A percentile compares a stretch with the other conserved stretches of the same genome.
Evolutionary conservation across 2,797 vertebrate genomes (phyloP).

Genomic region (Scomberomorus guttatus): DNA sequence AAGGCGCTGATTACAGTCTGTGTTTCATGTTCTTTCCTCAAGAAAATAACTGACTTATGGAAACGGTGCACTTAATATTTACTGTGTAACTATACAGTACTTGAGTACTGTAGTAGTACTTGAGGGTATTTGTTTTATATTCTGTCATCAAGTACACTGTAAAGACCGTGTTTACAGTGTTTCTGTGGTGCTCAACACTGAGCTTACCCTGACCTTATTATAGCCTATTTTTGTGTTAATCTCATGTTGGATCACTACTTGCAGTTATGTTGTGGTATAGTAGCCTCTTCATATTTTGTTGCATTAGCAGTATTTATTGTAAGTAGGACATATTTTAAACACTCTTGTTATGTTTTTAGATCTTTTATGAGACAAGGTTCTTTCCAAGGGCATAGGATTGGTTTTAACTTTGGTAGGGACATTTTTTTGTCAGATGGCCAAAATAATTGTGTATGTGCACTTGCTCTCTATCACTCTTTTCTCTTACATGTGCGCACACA

Average conservation of each 20-base stretch:
- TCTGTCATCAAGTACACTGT: neutral
- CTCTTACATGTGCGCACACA: no score
- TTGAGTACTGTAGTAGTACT: constrained; percentile 30
- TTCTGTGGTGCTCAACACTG: constrained; percentile 8
- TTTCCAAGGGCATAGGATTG: no score
- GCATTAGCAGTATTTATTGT: neutral
- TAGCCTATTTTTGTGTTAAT: constrained; percentile 13
- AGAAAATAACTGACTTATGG: constrained; percentile 13
- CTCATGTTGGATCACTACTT: constrained; percentile 1
- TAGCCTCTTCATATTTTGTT: neutral
- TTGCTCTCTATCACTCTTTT: no score
- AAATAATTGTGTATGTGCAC: no score
- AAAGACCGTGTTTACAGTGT: neutral
- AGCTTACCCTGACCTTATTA: constrained; percentile 42
- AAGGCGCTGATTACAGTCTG: constrained; percentile 13
- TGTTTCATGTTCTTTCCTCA: neutral
- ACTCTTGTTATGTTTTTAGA: neutral
- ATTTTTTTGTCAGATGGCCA: no score
- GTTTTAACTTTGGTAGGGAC: no score
- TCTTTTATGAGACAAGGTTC: no score
- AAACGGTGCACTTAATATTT: constrained; percentile 18
- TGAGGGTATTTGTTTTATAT: constrained; percentile 35
- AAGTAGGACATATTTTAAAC: neutral
- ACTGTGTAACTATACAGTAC: constrained; percentile 10
- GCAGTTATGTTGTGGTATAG: neutral